Evolutionary conservation across 2,888 invertebrate species (phyloP).

Genomic region (Torymus texanus): DNA sequence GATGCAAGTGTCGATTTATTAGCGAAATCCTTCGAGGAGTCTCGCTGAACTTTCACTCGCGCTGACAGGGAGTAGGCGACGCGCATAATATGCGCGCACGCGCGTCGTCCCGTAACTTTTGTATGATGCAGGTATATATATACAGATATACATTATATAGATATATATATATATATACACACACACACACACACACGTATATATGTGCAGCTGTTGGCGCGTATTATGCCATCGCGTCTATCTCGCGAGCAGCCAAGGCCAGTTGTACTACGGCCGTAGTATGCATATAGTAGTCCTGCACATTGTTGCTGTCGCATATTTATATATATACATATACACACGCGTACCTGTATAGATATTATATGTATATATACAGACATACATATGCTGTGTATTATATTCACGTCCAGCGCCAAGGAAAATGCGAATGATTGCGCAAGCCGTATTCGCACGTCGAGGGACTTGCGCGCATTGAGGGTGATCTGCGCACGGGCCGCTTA

Average conservation of each 20-base stretch:
- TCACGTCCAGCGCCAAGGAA: constrained; percentile 61
- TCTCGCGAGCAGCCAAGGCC: constrained; percentile 70
- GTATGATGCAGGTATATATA: constrained; percentile 59
- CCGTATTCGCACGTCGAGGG: constrained; percentile 54
- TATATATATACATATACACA: constrained; percentile 61
- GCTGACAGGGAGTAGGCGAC: constrained; percentile 55
- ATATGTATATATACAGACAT: neutral
- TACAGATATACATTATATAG: too few relatives aligned
- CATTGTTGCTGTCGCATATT: neutral
- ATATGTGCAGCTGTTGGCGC: constrained; percentile 58
- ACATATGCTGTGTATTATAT: too few relatives aligned
- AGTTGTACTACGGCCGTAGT: constrained; percentile 66
- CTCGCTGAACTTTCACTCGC: constrained; percentile 20
- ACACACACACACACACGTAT: too few relatives aligned
- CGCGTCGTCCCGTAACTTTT: constrained; percentile 57
- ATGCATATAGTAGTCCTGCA: neutral
- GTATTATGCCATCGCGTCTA: constrained; percentile 73
- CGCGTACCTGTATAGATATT: neutral
- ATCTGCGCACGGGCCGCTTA: constrained; percentile 64
- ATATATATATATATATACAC: too few relatives aligned
- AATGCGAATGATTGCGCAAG: constrained; percentile 73
- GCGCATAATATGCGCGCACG: constrained; percentile 29
- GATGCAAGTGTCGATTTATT: constrained; percentile 55
- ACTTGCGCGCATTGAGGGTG: constrained; percentile 63
- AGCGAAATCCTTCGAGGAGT: constrained; percentile 42